Evolutionary conservation across 2,888 invertebrate species (phyloP).

Genomic region (Leptopilina drosophilae): DNA sequence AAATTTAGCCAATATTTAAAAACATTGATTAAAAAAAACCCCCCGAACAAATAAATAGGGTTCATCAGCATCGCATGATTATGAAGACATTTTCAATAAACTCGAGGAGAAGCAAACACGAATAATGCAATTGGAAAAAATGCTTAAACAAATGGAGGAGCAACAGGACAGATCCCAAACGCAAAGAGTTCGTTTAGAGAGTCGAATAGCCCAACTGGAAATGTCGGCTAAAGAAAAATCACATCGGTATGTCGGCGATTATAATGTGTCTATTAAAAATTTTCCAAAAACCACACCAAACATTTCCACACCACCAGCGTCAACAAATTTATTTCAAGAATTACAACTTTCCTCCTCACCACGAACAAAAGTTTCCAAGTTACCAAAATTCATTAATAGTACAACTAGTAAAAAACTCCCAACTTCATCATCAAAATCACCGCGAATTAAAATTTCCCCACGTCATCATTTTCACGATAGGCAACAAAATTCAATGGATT

Average conservation of each 20-base stretch:
- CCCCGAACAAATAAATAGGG: conserved; percentile 74
- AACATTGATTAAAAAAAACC: too few relatives aligned
- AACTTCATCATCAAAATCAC: not conserved
- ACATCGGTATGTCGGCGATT: conserved; percentile 67
- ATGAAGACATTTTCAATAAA: conserved; percentile 78
- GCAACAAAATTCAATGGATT: not conserved
- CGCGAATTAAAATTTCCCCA: not conserved
- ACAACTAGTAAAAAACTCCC: too few relatives aligned
- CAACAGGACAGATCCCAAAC: conserved; percentile 80
- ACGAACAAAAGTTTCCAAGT: not conserved
- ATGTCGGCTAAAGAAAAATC: conserved; percentile 71
- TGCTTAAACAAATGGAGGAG: conserved; percentile 80
- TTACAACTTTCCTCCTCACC: not conserved
- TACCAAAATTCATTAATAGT: not conserved
- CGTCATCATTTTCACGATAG: not conserved
- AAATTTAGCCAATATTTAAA: too few relatives aligned
- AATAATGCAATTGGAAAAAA: conserved; percentile 79
- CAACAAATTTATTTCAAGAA: not conserved
- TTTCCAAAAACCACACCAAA: not conserved
- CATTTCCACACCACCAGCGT: not conserved
- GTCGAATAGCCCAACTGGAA: conserved; percentile 80
- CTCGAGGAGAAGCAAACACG: conserved; percentile 80
- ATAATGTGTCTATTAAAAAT: not conserved
- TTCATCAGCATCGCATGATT: conserved; percentile 78
- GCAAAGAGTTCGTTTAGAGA: conserved; percentile 80